Evolutionary conservation across 1,140 invertebrate genomes (phyloP), one percentile per base, ranked within the genome.

Genomic region (Nasonia longicornis): DNA sequence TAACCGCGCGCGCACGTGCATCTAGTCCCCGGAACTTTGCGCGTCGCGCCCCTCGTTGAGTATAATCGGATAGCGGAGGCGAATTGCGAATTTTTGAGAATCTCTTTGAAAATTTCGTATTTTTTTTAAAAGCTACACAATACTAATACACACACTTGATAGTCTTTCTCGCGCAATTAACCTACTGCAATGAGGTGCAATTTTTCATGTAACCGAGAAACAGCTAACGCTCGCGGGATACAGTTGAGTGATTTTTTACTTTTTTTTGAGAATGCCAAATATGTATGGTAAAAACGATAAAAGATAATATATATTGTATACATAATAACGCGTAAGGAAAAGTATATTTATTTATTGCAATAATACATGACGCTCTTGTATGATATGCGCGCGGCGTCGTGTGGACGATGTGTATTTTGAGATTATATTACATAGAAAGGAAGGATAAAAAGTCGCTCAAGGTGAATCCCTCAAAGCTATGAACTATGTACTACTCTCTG

Each of bases 1-100:
- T 67, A 48, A 58, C 38, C 35, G 63, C 77, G 77, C 77, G 80
- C 77, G 80, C 73, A 73, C 77, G 75, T 81, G 78, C 80, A 83
- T 79, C 82, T 84, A 84, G 84, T 84, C 83, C 74, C 48, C 52
- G 52, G 63, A 72, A 79, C 42, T 83, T 84, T 84, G 81, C 63
- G 14, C 29, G 58, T 16, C 4, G 1, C 20, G 58, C 52, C n/a
- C 16, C 12, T 2, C 16, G 48, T 52, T 16, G 16, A 52, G 52
- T 58, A 58, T 16, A 48, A 14, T 58, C 20, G 52, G 16, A 38
- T 38, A 45, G 45, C 11, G 42, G 20, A 38, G 31, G 67, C 38
- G 4, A 70, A 70, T 35, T 35, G n/a, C n/a, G 12, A 12, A 72
- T 72, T 77, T 70, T 45, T 22, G 26, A 70, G 76, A 77, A 77